Evolutionary conservation across 2,797 vertebrate genomes (phyloP).

Genomic region (Neostethus bicornis): DNA sequence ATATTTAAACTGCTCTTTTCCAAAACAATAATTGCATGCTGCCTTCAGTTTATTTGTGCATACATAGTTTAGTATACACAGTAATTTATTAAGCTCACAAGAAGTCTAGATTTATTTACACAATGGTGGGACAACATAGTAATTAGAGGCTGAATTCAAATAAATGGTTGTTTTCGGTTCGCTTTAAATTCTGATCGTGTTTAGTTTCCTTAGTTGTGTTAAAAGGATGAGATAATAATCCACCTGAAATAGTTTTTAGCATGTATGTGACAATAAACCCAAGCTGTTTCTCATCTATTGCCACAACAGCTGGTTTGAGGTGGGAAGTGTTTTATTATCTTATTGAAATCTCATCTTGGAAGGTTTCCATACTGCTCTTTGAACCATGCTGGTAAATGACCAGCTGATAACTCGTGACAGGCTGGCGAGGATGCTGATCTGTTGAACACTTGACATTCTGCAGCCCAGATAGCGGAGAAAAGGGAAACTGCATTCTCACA

Average conservation of each 20-base stretch:
- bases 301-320: not conserved
- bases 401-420: constrained; percentile 75
- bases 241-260: constrained; percentile 11
- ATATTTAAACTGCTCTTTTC: constrained; percentile 12
- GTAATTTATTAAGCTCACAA: constrained; percentile 29
- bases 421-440: constrained; percentile 62
- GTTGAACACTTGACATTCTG: constrained; percentile 68
- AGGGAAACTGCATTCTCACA: constrained; percentile 44
- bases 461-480: constrained; percentile 39
- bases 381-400: constrained; percentile 67
- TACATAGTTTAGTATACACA: constrained; percentile 24
- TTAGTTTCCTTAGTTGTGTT: not conserved
- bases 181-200: constrained; percentile 2
- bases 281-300: constrained; percentile 3
- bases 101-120: constrained; percentile 7
- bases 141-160: not conserved
- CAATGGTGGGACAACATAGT: not conserved
- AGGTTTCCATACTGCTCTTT: constrained; percentile 64
- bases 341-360: constrained; percentile 42
- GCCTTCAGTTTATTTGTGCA: constrained; percentile 10
- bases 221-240: not conserved
- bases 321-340: constrained; percentile 26
- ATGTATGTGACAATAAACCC: not conserved
- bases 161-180: constrained; percentile 10
- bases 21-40: constrained; percentile 37